Evolutionary conservation across 2,113 vertebrate species (phyloP), one percentile per base, ranked within the genome.

Genomic region (Lucifuga dentata): DNA sequence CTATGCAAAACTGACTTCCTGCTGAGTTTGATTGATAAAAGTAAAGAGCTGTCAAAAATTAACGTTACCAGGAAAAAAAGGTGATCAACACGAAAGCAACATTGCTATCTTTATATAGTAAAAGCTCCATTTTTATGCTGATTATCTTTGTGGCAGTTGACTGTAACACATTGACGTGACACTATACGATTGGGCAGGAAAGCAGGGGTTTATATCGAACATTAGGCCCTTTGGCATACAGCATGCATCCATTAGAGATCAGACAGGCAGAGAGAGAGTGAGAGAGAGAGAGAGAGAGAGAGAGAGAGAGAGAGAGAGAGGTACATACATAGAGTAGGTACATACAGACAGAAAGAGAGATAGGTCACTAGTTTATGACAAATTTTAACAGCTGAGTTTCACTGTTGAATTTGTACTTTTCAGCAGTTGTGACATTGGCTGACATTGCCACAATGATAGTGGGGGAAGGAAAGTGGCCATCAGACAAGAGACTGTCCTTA

Each of bases 401-500:
- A 44, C 33, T 60, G 73, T 45, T 80, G 52, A 64, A 68, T 62
- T 21, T 38, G 64, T 64, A 72, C 58, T 79, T 80, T 69, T 65
- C 50, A 35, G 56, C 56, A 26, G 66, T 76, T 63, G 60, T 88
- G 86, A 87, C 88, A 86, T 83, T 87, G 86, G 64, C 70, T 81
- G 80, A 83, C 75, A 76, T 85, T 86, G 78, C 23, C 75, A 71
- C 56, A 50, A 50, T 78, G 75, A 80, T 58, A 33, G 69, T 51
- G 71, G 72, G 46, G 60, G 78, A 74, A 76, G 78, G 45, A 76
- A 74, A 85, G 77, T 82, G 75, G 77, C 83, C 70, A 79, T 88
- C 83, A 87, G 78, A 87, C 84, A 78, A 80, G 69, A 78, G 64
- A 72, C 74, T 49, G 76, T 86, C 15, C 79, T 90, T 86, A 89